Percentiles rank a stretch among this genome's conserved stretches.
These are phyloP conservation scores for Ascidia mentula DNA, from an alignment of 23 tunicate species.

Conservation along the genomic window DNA sequence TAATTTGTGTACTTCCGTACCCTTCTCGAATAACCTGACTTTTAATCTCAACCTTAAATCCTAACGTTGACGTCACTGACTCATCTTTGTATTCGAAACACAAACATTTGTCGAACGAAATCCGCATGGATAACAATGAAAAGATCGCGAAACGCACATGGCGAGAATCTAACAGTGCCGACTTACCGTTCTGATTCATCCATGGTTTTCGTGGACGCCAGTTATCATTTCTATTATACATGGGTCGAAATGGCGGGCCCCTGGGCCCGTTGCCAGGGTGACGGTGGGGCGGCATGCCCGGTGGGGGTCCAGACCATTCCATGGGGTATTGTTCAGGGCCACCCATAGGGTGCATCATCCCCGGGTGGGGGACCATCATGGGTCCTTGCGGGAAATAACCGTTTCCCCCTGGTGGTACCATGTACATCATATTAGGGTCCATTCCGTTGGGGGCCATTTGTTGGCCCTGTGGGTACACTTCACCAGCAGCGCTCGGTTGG, in stretches of 20 bases:
- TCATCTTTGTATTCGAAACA: neutral
- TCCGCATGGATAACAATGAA: no score
- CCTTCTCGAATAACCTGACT: no score
- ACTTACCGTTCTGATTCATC: conserved; percentile 15
- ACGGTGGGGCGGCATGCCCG: conserved; percentile 15
- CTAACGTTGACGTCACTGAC: no score
- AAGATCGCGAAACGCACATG: no score
- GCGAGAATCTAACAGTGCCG: neutral
- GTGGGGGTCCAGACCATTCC: conserved; percentile 11
- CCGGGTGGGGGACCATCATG: conserved; percentile 39
- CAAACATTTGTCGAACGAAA: neutral
- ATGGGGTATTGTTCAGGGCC: conserved; percentile 4
- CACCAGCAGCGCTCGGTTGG: neutral
- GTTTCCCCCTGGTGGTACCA: conserved; percentile 9
- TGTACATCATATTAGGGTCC: conserved; percentile 47
- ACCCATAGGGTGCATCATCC: conserved; percentile 29
- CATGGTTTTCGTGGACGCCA: conserved; percentile 53
- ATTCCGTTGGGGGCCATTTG: conserved; percentile 8
- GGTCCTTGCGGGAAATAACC: conserved; percentile 15
- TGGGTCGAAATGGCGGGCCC: conserved; percentile 27
- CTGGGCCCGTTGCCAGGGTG: conserved; percentile 8
- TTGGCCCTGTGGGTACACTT: conserved; percentile 9
- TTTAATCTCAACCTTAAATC: no score
- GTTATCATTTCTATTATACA: conserved; percentile 15
- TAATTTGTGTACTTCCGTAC: no score